phyloP scores from a whole-genome alignment of 2,797 vertebrate species.

The Schizothorax lantsangensis region DNA sequence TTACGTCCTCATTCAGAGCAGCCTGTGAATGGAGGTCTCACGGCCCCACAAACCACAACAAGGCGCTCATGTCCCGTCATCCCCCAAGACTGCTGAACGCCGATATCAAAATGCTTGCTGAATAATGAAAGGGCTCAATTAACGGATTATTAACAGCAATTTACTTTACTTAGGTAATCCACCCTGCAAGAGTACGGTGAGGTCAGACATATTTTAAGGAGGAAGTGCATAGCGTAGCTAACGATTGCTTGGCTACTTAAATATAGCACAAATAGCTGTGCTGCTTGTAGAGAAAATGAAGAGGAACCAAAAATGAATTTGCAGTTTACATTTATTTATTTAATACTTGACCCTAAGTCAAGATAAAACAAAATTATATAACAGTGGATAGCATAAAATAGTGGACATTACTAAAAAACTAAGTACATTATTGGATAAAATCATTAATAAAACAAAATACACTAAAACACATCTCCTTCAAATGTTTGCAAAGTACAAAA shows the following conservation, averaged over 20 bases:
- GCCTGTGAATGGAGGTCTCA: slow-evolving; percentile 40
- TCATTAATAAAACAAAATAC: neutral
- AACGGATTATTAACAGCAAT: slow-evolving; percentile 62
- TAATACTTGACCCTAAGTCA: neutral
- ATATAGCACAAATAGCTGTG: neutral
- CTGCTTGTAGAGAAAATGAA: neutral
- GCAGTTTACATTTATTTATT: neutral
- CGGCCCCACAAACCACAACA: slow-evolving; percentile 37
- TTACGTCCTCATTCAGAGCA: slow-evolving; percentile 53
- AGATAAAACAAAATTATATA: neutral
- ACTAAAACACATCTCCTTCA: neutral
- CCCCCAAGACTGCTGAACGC: slow-evolving; percentile 47
- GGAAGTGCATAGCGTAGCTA: neutral
- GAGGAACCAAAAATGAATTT: neutral
- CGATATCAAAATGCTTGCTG: slow-evolving; percentile 51
- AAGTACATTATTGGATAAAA: neutral
- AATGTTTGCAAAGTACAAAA: neutral
- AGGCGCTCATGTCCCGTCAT: slow-evolving; percentile 21
- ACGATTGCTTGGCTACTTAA: neutral
- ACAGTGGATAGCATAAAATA: neutral
- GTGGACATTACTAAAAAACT: neutral
- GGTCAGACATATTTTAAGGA: slow-evolving; percentile 20
- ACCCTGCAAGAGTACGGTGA: neutral
- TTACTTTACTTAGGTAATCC: slow-evolving; percentile 56
- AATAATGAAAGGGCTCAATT: slow-evolving; percentile 65